phyloP scores from a whole-genome alignment of 1,140 invertebrate species.

The Phenacoccus solenopsis region DNA sequence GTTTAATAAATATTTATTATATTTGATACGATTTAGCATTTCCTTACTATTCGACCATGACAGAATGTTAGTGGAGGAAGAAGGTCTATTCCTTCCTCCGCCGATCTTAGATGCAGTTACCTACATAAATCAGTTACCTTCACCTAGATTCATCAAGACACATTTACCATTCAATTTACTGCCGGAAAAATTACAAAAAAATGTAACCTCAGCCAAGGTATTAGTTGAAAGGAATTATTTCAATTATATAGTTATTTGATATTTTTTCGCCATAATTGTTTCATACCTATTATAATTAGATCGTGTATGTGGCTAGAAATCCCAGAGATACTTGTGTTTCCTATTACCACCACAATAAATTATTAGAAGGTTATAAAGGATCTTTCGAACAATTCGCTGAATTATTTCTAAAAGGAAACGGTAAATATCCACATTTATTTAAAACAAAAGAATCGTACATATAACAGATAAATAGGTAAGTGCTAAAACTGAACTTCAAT shows the following conservation, averaged over 20 bases:
- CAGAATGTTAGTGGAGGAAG: too few species aligned
- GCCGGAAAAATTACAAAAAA: constrained; percentile 41
- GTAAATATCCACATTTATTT: constrained; percentile 30
- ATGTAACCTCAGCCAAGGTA: constrained; percentile 36
- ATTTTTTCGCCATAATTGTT: constrained; percentile 26
- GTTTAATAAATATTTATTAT: too few species aligned
- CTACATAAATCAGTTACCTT: constrained; percentile 31
- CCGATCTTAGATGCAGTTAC: constrained; percentile 35
- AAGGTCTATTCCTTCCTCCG: too few species aligned
- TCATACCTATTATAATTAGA: too few species aligned
- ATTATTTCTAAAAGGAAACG: constrained; percentile 44
- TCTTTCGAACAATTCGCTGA: constrained; percentile 49
- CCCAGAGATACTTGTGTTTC: constrained; percentile 69
- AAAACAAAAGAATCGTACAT: too few species aligned
- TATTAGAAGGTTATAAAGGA: constrained; percentile 45
- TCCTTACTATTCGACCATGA: too few species aligned
- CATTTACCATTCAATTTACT: constrained; percentile 54
- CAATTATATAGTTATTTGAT: background rate
- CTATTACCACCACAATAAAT: constrained; percentile 54
- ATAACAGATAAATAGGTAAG: too few species aligned
- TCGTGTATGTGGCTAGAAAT: constrained; percentile 66
- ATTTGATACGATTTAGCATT: too few species aligned
- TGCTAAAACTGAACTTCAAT: too few species aligned
- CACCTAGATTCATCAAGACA: constrained; percentile 51
- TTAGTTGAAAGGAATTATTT: too few species aligned